Conservation (phyloP, 1,140 invertebrate species). For the Oryctes rhinoceros region DNA sequence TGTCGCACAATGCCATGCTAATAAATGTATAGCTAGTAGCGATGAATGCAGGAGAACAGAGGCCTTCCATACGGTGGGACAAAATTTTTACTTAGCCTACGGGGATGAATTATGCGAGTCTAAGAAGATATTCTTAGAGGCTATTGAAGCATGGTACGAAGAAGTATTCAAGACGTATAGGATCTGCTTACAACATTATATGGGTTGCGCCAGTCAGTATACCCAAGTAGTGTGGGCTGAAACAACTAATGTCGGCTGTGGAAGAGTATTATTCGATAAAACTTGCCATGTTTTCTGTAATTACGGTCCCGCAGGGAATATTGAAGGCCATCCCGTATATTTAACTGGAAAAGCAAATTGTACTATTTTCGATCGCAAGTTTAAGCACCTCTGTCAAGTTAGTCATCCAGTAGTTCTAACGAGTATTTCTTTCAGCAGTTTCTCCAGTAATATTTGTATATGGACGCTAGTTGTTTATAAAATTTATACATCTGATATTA, state of each 20-base stretch:
- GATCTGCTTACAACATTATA: constrained; percentile 13
- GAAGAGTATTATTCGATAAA: constrained; percentile 2
- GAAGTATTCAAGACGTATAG: constrained; percentile 38
- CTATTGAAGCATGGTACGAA: constrained; percentile 38
- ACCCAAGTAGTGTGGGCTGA: constrained; percentile 45
- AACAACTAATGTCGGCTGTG: constrained; percentile 45
- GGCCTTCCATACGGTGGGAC: constrained; percentile 21
- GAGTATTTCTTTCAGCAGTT: no score
- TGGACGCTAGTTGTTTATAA: no score
- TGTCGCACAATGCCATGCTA: constrained; percentile 37
- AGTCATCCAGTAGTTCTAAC: neutral
- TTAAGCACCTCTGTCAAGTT: neutral
- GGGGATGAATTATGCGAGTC: neutral
- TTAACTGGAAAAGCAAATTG: constrained; percentile 18
- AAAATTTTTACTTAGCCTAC: constrained; percentile 42
- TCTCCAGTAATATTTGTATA: no score
- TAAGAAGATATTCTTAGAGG: neutral
- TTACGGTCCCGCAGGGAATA: constrained; percentile 46
- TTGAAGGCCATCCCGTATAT: constrained; percentile 39
- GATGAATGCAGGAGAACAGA: constrained; percentile 40
- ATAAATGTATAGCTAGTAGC: constrained; percentile 27
- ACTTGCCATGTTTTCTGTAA: constrained; percentile 43
- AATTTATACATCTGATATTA: no score
- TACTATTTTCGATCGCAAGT: neutral
- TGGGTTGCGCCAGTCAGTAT: constrained; percentile 39